phyloP scores from a whole-genome alignment of 1,140 invertebrate genomes.

The Geopemphigus sp. region DNA sequence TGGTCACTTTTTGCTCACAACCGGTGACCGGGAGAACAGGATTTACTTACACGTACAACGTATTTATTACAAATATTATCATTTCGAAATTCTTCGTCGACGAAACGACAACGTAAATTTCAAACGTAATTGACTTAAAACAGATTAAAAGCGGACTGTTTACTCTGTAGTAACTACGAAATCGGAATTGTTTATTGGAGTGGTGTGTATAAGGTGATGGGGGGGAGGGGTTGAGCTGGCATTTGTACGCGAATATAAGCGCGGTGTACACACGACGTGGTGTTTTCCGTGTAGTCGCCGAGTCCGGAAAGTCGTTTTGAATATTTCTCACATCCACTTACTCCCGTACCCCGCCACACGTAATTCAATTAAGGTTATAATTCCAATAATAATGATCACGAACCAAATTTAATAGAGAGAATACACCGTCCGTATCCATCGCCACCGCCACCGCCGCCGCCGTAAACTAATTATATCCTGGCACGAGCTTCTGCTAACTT shows the following conservation, averaged over 20 bases:
- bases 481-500: constrained; percentile 40
- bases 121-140: constrained; percentile 24
- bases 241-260: background rate
- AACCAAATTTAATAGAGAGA: constrained; percentile 29
- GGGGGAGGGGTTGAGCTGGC: background rate
- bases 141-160: constrained; percentile 47
- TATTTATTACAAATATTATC: background rate
- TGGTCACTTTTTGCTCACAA: no score
- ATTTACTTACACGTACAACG: background rate
- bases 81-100: constrained; percentile 12
- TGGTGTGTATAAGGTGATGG: no score
- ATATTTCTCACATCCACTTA: background rate
- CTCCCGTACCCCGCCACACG: background rate
- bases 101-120: background rate
- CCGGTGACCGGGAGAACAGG: no score
- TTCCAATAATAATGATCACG: constrained; percentile 20
- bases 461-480: constrained; percentile 44
- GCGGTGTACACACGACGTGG: background rate
- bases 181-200: background rate
- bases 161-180: constrained; percentile 28
- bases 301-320: constrained; percentile 11
- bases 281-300: constrained; percentile 3
- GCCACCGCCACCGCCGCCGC: background rate
- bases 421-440: background rate
- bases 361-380: constrained; percentile 30